A percentile compares a stretch with the other conserved stretches of the same genome.
Conservation (phyloP, 53 echinoderm and acorn worm genomes). For the Astropecten irregularis region DNA sequence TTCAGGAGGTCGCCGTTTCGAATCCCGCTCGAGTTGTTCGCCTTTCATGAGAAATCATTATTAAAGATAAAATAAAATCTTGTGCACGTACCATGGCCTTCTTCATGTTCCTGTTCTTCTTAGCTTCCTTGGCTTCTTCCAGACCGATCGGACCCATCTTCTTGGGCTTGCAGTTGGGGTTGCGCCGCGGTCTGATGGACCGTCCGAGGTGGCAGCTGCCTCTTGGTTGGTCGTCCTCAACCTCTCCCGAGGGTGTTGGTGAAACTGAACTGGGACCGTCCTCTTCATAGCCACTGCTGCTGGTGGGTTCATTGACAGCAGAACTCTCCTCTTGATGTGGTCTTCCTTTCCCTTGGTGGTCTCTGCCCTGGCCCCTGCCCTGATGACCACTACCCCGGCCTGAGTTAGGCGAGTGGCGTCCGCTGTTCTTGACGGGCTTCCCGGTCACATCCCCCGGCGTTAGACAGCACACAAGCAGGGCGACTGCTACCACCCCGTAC, state of each 20-base stretch:
- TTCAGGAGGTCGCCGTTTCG: too few species aligned
- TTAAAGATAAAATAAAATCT: background rate
- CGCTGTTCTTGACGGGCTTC: constrained; percentile 26
- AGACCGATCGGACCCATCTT: background rate
- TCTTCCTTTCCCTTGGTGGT: background rate
- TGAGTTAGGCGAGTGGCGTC: background rate
- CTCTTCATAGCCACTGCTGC: background rate
- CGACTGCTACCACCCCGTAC: constrained; percentile 24
- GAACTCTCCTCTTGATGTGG: background rate
- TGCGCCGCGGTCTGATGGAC: constrained; percentile 13
- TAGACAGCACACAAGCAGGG: constrained; percentile 19
- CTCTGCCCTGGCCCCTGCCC: background rate
- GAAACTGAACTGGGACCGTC: background rate
- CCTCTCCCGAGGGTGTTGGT: too few species aligned
- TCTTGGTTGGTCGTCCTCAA: too few species aligned
- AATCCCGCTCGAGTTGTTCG: background rate
- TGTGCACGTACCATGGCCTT: constrained; percentile 35
- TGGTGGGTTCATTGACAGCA: too few species aligned
- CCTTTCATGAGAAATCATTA: too few species aligned
- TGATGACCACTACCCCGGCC: background rate
- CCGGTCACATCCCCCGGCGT: constrained; percentile 6
- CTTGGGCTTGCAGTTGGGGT: background rate
- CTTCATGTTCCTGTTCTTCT: constrained; percentile 12
- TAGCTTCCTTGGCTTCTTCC: background rate
- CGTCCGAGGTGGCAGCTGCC: background rate